Base-by-base conservation (phyloP, 1,140 invertebrate species). In the Bombus waltoni region DNA sequence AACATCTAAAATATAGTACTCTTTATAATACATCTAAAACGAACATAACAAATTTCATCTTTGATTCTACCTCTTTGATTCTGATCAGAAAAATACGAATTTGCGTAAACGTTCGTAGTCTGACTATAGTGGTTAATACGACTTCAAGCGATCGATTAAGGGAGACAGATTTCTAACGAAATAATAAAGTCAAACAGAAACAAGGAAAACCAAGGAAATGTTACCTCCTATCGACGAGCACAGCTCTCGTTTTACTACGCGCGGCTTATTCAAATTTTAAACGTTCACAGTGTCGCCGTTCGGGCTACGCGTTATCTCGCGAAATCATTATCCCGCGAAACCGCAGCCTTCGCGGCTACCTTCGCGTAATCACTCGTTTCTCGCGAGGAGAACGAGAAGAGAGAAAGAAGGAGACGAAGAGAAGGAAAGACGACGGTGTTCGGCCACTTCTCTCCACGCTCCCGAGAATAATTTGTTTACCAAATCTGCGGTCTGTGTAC, bases 381-480 rank as follows among this genome's bases (percentile, higher is more conserved):
- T 86, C 88, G 82, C 80, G 81, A 40, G n/a, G 47, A 77, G 77
- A 35, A 35, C 18, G n/a, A 13, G 10, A 0, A 28, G 10, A 57
- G 35, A 18, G 9, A 35, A 25, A 35, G 73, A 35, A 32, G 22
- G 11, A 35, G 32, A 65, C 13, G 0, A 10, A 53, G 32, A 68
- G 66, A 22, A 25, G 4, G 38, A 28, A 25, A n/a, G 13, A 42
- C 3, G 40, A 15, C 25, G 3, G 57, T 25, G n/a, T 35, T 35
- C 15, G 28, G 18, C 75, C 38, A 42, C 38, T 77, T 62, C 53
- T 76, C 47, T n/a, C 6, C 25, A 22, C 9, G 38, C n/a, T 75
- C n/a, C 32, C 68, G 75, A 73, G 85, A 90, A 90, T 89, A 90
- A 90, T 90, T 90, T 90, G 89, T 90, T 90, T 90, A 90, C 89